Evolutionary conservation across 2,113 vertebrate species (phyloP).

Genomic region (Corydoras maculifer): DNA sequence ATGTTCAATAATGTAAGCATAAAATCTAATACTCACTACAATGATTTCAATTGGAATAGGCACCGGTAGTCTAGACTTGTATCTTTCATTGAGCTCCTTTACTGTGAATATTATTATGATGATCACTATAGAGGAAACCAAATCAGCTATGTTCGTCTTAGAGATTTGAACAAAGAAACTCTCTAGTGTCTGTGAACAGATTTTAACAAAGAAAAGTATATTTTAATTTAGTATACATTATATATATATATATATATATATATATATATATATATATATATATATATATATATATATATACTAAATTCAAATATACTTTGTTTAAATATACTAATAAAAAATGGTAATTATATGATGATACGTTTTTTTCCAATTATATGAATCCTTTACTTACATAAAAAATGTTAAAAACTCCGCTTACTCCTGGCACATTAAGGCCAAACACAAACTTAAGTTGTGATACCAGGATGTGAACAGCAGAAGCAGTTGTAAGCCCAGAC

Average conservation of each 20-base stretch:
- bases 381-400: slow-evolving; percentile 75
- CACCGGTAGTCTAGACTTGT: slow-evolving; percentile 80
- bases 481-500: slow-evolving; percentile 89
- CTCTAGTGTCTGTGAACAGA: slow-evolving; percentile 48
- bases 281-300: no score
- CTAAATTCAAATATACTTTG: no score
- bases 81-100: slow-evolving; percentile 89
- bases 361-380: no score
- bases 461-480: slow-evolving; percentile 86
- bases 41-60: slow-evolving; percentile 92
- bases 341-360: no score
- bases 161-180: slow-evolving; percentile 75
- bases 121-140: slow-evolving; percentile 79
- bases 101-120: slow-evolving; percentile 75
- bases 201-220: no score
- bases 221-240: no score
- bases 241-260: no score
- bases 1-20: no score
- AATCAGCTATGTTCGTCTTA: slow-evolving; percentile 78
- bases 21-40: slow-evolving; percentile 69
- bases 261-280: no score
- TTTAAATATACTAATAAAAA: no score
- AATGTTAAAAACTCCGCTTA: slow-evolving; percentile 72
- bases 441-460: slow-evolving; percentile 94
- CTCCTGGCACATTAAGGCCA: slow-evolving; percentile 69